phyloP scores from a whole-genome alignment of 1,140 invertebrate species.

The Medauroidea extradentata region DNA sequence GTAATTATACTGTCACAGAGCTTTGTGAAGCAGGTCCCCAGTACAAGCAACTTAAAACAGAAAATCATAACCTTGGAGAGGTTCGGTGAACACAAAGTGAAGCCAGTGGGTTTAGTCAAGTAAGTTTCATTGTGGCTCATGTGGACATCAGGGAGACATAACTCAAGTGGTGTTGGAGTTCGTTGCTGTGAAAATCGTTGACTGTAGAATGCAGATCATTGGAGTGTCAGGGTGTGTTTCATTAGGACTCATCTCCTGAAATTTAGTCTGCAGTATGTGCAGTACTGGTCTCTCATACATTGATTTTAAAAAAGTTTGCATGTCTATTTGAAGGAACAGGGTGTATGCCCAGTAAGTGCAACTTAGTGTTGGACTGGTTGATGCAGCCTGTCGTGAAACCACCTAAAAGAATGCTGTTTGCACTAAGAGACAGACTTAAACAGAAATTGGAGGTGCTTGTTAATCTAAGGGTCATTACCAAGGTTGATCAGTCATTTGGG shows the following conservation, averaged over 20 bases:
- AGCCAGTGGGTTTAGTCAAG: neutral
- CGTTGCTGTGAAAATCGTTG: neutral
- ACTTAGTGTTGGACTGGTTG: conserved; percentile 15
- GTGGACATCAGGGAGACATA: neutral
- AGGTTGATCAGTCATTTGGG: conserved; percentile 17
- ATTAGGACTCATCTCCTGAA: neutral
- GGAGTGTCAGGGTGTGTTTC: neutral
- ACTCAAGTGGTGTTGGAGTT: neutral
- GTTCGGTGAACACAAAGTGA: neutral
- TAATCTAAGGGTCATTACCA: conserved; percentile 13
- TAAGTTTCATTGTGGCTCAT: neutral
- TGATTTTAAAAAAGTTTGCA: conserved; percentile 6
- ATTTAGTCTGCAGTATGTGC: neutral
- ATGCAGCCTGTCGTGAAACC: conserved; percentile 19
- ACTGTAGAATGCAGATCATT: neutral
- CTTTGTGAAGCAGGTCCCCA: neutral
- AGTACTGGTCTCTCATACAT: neutral
- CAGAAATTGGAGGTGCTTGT: conserved; percentile 22
- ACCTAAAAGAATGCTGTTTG: conserved; percentile 21
- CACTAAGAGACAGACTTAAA: conserved; percentile 21
- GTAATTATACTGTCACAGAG: neutral
- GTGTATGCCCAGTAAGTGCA: conserved; percentile 12
- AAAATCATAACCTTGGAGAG: neutral
- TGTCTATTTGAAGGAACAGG: conserved; percentile 23
- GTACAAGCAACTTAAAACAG: neutral